Evolutionary conservation across 1,140 invertebrate genomes (phyloP).

Genomic region (Eupristina koningsbergeri): DNA sequence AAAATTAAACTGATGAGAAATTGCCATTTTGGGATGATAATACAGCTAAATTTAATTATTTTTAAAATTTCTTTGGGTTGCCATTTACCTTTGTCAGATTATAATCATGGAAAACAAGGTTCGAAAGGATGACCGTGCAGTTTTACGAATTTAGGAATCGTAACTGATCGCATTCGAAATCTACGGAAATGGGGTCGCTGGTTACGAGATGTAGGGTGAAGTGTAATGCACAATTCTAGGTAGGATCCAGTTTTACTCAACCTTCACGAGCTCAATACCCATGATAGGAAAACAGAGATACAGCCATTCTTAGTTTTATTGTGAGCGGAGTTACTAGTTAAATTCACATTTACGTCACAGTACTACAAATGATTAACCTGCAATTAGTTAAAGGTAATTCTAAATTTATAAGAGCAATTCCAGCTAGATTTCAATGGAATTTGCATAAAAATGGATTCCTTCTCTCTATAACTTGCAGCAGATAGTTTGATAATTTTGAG

Average conservation of each 20-base stretch:
- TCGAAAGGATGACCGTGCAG: not conserved
- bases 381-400: not conserved
- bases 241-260: not conserved
- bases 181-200: not conserved
- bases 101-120: not conserved
- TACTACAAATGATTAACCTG: not conserved
- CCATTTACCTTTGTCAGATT: not conserved
- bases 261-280: not conserved
- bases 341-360: not conserved
- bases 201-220: not conserved
- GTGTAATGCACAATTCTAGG: not conserved
- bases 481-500: too few relatives aligned
- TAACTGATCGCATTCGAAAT: not conserved
- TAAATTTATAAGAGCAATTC: too few relatives aligned
- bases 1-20: too few relatives aligned
- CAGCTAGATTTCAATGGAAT: too few relatives aligned
- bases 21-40: too few relatives aligned
- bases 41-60: too few relatives aligned
- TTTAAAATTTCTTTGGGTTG: not conserved
- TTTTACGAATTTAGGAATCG: not conserved
- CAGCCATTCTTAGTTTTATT: not conserved
- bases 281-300: not conserved
- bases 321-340: not conserved
- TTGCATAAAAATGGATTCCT: too few relatives aligned
- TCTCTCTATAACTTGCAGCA: too few relatives aligned